Evolutionary conservation across 53 echinoderm and acorn worm species (phyloP).

Genomic region (Patiria pectinifera): DNA sequence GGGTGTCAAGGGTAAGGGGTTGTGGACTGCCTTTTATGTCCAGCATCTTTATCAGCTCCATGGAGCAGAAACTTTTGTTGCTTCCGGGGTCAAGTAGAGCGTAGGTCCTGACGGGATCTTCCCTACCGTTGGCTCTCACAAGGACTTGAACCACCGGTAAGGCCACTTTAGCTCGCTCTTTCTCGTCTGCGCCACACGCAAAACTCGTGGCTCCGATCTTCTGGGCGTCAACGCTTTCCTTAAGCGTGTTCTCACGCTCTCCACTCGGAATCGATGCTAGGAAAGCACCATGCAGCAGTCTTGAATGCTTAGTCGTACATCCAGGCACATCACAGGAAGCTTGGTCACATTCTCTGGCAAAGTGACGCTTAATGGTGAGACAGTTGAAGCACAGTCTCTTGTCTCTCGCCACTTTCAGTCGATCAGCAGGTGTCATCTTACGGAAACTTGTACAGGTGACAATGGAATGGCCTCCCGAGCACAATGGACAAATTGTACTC

Average conservation of each 20-base stretch:
- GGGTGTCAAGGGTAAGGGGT: slow-evolving; percentile 4
- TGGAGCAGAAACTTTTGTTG: slow-evolving; percentile 7
- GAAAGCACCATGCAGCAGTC: background rate
- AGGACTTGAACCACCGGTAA: background rate
- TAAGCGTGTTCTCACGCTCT: background rate
- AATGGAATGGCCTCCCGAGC: background rate
- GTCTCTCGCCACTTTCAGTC: background rate
- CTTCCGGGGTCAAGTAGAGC: slow-evolving; percentile 6
- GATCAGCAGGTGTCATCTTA: background rate
- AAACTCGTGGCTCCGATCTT: background rate
- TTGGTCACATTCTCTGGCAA: background rate
- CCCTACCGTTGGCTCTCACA: background rate
- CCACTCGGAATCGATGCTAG: background rate
- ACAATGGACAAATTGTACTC: background rate
- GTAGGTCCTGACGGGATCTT: background rate
- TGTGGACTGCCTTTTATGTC: background rate
- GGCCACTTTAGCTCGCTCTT: slow-evolving; percentile 31
- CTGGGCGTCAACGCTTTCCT: background rate
- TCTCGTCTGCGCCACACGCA: background rate
- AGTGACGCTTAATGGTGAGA: background rate
- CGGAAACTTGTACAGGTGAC: background rate
- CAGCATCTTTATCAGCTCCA: background rate
- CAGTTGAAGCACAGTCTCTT: background rate
- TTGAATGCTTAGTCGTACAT: background rate
- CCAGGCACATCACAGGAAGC: background rate